A percentile compares a stretch with the other conserved stretches of the same genome.
Conservation (phyloP, 1,140 invertebrate species). For the Stegodyphus dumicola region DNA sequence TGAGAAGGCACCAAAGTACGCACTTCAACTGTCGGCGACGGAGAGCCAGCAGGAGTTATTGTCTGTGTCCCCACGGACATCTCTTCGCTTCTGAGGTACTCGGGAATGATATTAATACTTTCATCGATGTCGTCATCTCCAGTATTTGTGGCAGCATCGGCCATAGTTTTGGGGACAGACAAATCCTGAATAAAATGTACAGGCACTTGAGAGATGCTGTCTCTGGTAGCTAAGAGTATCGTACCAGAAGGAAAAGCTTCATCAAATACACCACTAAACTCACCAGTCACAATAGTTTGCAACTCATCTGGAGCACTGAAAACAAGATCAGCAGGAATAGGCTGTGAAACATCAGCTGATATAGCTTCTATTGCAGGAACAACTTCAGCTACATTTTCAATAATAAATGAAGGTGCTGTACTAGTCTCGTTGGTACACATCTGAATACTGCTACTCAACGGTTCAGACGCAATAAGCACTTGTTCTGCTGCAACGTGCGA, state of each 20-base stretch:
- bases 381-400: conserved; percentile 37
- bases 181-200: conserved; percentile 60
- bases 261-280: conserved; percentile 53
- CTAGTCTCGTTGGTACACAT: conserved; percentile 4
- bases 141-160: conserved; percentile 62
- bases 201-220: conserved; percentile 48
- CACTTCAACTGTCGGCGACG: conserved; percentile 42
- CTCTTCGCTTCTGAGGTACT: conserved; percentile 44
- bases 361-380: conserved; percentile 14
- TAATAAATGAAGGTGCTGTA: conserved; percentile 13
- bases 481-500: neutral
- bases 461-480: neutral
- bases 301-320: conserved; percentile 50
- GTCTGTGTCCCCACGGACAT: conserved; percentile 62
- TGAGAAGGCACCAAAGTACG: neutral
- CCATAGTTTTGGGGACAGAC: conserved; percentile 48
- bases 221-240: conserved; percentile 39
- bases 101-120: conserved; percentile 20
- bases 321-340: conserved; percentile 38
- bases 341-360: conserved; percentile 25
- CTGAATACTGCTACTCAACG: neutral
- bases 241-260: conserved; percentile 57
- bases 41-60: conserved; percentile 54
- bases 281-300: conserved; percentile 35
- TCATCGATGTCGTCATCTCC: conserved; percentile 61